phyloP scores from a whole-genome alignment of 2,113 vertebrate species.

The Chaetorhynchus papuensis region DNA sequence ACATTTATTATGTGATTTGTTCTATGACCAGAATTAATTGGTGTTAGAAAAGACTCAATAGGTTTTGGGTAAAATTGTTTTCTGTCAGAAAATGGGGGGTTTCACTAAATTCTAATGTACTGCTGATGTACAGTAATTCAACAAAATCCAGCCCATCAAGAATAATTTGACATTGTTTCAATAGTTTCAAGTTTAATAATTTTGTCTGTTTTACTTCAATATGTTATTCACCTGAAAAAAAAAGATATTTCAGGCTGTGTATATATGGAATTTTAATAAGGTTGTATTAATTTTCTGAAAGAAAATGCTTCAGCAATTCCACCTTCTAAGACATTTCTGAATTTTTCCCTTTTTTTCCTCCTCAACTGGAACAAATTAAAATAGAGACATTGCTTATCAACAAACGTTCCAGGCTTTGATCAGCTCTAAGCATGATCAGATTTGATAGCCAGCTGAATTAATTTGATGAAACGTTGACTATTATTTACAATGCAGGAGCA shows the following conservation, averaged over 20 bases:
- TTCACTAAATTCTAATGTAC: not conserved
- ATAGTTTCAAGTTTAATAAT: not conserved
- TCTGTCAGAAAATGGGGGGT: not conserved
- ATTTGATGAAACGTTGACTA: not conserved
- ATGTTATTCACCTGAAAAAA: not conserved
- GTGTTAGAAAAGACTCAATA: not conserved
- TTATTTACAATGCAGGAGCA: not conserved
- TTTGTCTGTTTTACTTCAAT: not conserved
- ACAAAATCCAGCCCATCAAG: not conserved
- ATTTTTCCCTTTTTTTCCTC: accelerated
- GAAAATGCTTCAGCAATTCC: not conserved
- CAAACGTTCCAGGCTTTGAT: not conserved
- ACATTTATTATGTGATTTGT: not conserved
- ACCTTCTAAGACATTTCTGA: not conserved
- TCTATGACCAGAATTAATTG: not conserved
- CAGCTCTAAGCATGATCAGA: not conserved
- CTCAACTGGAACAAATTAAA: not conserved
- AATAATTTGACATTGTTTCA: not conserved
- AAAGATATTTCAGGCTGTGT: not conserved
- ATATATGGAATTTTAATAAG: not conserved
- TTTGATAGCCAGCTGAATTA: not conserved
- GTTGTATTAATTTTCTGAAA: not conserved
- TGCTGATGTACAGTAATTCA: not conserved
- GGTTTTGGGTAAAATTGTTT: not conserved
- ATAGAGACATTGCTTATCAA: not conserved